Conservation (phyloP, 30 jellyfish, hydroid and myxozoan genomes). For the Clytia hemisphaerica region DNA sequence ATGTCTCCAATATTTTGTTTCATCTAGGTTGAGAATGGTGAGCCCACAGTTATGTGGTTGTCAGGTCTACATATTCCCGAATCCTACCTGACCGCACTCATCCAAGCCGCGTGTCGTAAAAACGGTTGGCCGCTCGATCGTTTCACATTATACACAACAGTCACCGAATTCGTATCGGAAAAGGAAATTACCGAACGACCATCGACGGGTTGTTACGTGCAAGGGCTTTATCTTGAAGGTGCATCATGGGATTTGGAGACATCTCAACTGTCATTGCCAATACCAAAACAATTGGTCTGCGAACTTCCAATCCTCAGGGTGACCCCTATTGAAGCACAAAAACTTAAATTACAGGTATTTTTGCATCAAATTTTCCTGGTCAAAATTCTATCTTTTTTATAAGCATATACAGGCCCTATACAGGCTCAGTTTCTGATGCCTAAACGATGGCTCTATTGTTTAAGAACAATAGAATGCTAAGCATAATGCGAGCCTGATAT, state of each 20-base stretch:
- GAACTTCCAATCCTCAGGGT: slow-evolving; percentile 83
- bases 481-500: no score
- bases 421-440: no score
- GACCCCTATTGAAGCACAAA: slow-evolving; percentile 87
- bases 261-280: slow-evolving; percentile 59
- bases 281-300: slow-evolving; percentile 73
- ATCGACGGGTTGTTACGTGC: slow-evolving; percentile 79
- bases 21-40: slow-evolving; percentile 69
- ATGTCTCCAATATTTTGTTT: neutral
- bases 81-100: slow-evolving; percentile 87
- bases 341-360: slow-evolving; percentile 71
- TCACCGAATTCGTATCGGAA: slow-evolving; percentile 50
- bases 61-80: slow-evolving; percentile 97
- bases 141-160: slow-evolving; percentile 85
- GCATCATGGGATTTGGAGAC: slow-evolving; percentile 81
- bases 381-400: no score
- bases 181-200: slow-evolving; percentile 75
- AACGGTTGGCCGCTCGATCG: slow-evolving; percentile 97
- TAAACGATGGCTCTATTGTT: no score
- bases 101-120: slow-evolving; percentile 96
- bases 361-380: neutral
- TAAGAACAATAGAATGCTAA: no score
- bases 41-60: slow-evolving; percentile 92
- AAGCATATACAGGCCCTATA: no score
- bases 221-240: slow-evolving; percentile 84